Base-by-base conservation (phyloP, 92 coral and sea anemone genomes). In the Heliopora coerulea region DNA sequence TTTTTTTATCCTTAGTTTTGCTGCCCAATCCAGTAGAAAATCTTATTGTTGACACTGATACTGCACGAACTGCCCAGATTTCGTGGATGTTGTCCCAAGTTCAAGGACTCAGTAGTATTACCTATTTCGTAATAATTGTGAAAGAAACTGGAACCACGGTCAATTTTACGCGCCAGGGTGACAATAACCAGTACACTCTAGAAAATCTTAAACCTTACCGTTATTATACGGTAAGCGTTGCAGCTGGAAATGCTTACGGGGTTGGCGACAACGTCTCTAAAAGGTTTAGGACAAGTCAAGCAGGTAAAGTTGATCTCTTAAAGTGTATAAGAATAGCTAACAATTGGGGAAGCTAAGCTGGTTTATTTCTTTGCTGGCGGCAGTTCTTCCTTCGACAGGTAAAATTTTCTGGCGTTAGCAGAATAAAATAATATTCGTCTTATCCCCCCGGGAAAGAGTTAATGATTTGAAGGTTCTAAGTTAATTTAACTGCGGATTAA, bases 151-250 rank as follows among this genome's bases (percentile, higher is more conserved):
- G 11, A 13, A 28, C 67, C 46, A 13, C 6, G 1, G 11, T 10
- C 26, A 63, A 63, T 40, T 19, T 35, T 21, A 63, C 70, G 29
- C 26, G n/a, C n/a, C n/a, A n/a, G n/a, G n/a, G n/a, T 15, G n/a
- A 34, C 28, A 29, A 18, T 29, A n/a, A 35, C 15, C 7, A 63
- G 28, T 63, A 63, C 18, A n/a, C 10, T 0, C 13, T 63, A 8
- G 15, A 63, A 19, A 37, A 34, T 37, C 70, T 63, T n/a, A 63
- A 26, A n/a, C 28, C 70, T 3, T 63, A 63, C 70, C 35, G 35
- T 1, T 35, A 21, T 7, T 63, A 63, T 63, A 32, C 21, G 37
- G 48, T 63, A 10, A 19, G 24, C 1, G n/a, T 63, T 10, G 50
- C 26, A 15, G 70, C 70, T 19, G 52, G 70, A 40, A 63, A 63